Base-by-base conservation (phyloP, 2,113 vertebrate genomes). In the Semnornis frantzii region DNA sequence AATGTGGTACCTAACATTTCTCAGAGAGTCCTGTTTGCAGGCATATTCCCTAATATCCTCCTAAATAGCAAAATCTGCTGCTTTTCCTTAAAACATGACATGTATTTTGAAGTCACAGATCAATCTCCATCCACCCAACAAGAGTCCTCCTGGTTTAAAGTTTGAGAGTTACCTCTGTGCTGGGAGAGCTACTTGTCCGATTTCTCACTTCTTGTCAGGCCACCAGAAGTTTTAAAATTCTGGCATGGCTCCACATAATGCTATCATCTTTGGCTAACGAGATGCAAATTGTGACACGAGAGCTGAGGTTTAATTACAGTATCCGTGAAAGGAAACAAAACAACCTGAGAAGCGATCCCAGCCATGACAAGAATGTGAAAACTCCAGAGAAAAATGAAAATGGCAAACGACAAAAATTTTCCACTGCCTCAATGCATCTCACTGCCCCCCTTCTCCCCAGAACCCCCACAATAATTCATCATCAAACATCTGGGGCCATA, bases 371-470 rank as follows among this genome's bases (percentile, higher is more conserved):
- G 27, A 70, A 19, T 48, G 14, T 19, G 63, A 92, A 75, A 93
- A 70, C 50, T 82, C 24, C 8, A 42, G 46, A 85, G 25, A 79
- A 66, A 90, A 95, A 86, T 10, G 6, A 6, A 82, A 89, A 73
- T 8, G 84, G 9, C 21, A 82, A 79, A 58, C 2, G 75, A 52
- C 23, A 24, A 52, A 72, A 85, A 3, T 1, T 8, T 58, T 8
- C 20, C 3, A 52, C 5, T 3, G 55, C 20, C n/a, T 80, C 27
- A 63, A 83, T 75, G 8, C 23, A 89, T 19, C 31, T 77, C 28
- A 6, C 19, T 33, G 5, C 2, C 20, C 10, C 5, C 15, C 23
- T 7, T 12, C 15, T 8, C 15, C 4, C 2, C 0, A 2, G 60
- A 42, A 57, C 33, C 16, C 7, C 8, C 6, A 31, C 21, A 92